Conservation (phyloP, 1,140 invertebrate genomes). For the Ctenoplectra terminalis region DNA sequence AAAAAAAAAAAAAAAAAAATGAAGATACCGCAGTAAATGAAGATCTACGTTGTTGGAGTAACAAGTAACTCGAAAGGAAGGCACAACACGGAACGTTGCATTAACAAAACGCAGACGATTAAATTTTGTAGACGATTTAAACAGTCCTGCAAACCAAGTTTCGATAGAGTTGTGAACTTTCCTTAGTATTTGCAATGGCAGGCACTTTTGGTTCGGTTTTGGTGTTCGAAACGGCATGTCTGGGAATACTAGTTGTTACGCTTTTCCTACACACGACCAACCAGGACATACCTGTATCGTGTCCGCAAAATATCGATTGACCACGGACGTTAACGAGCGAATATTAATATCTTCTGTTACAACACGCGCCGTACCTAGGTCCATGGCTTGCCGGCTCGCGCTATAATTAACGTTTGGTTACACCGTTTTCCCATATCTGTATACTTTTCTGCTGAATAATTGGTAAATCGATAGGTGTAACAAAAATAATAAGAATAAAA, state of each 20-base stretch:
- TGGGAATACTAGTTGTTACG: conserved; percentile 9
- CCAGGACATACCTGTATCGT: neutral
- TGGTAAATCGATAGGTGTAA: neutral
- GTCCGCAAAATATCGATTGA: conserved; percentile 44
- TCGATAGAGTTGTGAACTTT: conserved; percentile 29
- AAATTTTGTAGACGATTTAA: conserved; percentile 20
- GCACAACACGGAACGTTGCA: neutral
- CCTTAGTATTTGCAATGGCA: conserved; percentile 38
- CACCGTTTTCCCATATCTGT: neutral
- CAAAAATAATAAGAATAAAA: no score
- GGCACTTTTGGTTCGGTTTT: no score
- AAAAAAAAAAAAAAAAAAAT: neutral
- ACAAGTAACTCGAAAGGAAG: neutral
- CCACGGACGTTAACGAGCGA: conserved; percentile 38
- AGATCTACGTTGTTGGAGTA: neutral
- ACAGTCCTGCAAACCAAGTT: conserved; percentile 25
- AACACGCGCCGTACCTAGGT: neutral
- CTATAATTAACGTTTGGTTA: neutral
- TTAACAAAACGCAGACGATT: conserved; percentile 7
- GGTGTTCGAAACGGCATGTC: neutral
- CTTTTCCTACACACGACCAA: neutral
- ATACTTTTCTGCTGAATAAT: neutral
- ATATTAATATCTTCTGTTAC: conserved; percentile 49
- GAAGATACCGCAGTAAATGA: neutral
- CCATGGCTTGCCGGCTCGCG: neutral